These are phyloP conservation scores for Eupithecia tripunctaria DNA, from an alignment of 2,888 invertebrate species.

Conservation along the genomic window DNA sequence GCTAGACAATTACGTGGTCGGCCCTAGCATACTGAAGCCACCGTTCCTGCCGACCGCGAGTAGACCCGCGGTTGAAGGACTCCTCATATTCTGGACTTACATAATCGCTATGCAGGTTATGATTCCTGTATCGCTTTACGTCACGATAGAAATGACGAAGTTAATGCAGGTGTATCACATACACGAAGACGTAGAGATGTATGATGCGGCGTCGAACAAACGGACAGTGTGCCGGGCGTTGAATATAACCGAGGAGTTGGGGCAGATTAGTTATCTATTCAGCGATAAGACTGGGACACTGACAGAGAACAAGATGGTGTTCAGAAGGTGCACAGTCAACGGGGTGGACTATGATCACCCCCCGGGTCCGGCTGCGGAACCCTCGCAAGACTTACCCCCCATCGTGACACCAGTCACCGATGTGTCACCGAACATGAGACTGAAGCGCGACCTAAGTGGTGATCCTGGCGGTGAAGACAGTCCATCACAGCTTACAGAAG, in stretches of 20 bases:
- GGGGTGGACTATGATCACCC: conserved; percentile 96
- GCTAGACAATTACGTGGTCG: conserved; percentile 85
- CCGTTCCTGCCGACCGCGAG: conserved; percentile 87
- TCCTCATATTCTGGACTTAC: conserved; percentile 97
- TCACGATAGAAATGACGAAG: conserved; percentile 98
- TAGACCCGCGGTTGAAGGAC: conserved; percentile 89
- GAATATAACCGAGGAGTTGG: conserved; percentile 98
- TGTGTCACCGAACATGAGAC: conserved; percentile 74
- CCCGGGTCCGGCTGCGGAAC: conserved; percentile 88
- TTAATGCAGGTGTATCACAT: conserved; percentile 98
- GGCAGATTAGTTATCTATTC: conserved; percentile 95
- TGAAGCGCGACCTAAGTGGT: conserved; percentile 68
- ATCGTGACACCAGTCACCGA: conserved; percentile 77
- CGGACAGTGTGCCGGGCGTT: conserved; percentile 93
- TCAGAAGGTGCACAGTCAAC: conserved; percentile 94
- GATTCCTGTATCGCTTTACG: conserved; percentile 98
- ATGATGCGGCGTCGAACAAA: conserved; percentile 92
- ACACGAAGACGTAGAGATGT: conserved; percentile 94
- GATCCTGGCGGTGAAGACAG: not conserved
- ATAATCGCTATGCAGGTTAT: conserved; percentile 98
- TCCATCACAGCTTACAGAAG: not conserved
- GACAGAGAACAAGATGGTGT: conserved; percentile 99
- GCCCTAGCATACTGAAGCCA: conserved; percentile 75
- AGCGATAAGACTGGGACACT: conserved; percentile 99
- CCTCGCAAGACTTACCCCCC: conserved; percentile 79